Base-by-base conservation (phyloP, 2,888 invertebrate genomes). In the Rhaphigaster nebulosa region DNA sequence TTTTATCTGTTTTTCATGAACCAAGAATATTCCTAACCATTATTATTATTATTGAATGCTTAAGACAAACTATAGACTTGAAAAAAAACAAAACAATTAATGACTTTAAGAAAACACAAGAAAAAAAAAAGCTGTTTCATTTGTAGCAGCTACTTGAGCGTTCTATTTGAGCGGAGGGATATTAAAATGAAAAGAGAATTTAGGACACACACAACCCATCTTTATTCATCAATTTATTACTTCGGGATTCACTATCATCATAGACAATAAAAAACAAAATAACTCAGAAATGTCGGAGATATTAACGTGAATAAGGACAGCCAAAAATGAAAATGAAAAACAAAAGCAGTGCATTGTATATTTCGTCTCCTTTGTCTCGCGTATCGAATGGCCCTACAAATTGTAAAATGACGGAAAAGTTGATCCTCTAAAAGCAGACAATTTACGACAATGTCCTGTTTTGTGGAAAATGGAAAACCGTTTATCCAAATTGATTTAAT, bases 401-500 rank as follows among this genome's bases (percentile, higher is more conserved):
- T 76, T 38, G 70, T 76, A 20, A 65, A 65, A 13, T 18, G 65
- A 4, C 29, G 65, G 65, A 65, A 65, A 76, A 76, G 70, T 38
- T 20, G 12, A 76, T 76, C 70, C 34, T 0, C 29, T 76, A 76
- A 76, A 76, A 76, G 26, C 34, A 13, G 70, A 20, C 34, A 76
- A 38, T 76, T 76, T 76, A 76, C 34, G 38, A 23, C 70, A 76
- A 76, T 76, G 70, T 34, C 34, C 38, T 76, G 34, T 76, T 76
- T 76, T 10, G 70, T 10, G 34, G n/a, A 15, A 65, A 29, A 29
- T 65, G 65, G 70, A 38, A 76, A 38, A 76, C 70, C 34, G 38
- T 76, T 76, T 76, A 76, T 38, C 38, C 70, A 34, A 76, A 76
- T 76, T 76, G 70, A 76, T 76, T 76, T 76, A 34, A 76, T 76